A percentile compares a stretch with the other conserved stretches of the same genome.
Conservation (phyloP, 2,888 invertebrate species). For the Macrosiphum euphorbiae region DNA sequence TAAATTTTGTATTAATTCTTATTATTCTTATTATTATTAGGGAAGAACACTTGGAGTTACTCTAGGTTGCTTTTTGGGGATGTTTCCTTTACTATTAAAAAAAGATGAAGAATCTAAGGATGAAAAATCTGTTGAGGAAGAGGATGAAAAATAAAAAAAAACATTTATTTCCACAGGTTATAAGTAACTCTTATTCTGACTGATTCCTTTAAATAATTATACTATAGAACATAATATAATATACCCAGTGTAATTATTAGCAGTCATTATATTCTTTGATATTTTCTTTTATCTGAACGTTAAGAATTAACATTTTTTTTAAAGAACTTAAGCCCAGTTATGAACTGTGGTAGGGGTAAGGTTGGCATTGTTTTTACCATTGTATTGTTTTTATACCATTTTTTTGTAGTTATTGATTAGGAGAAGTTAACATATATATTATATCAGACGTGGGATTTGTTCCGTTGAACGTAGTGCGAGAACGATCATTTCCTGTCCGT, state of each 20-base stretch:
- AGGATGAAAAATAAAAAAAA: conserved; percentile 30
- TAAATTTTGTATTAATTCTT: conserved; percentile 50
- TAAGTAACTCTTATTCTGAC: background rate
- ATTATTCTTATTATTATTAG: conserved; percentile 71
- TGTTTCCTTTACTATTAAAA: conserved; percentile 89
- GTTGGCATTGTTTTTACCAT: too few species aligned
- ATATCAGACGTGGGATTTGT: background rate
- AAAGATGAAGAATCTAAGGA: conserved; percentile 69
- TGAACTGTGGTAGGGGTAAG: too few species aligned
- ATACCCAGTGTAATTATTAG: background rate
- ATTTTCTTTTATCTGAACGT: background rate
- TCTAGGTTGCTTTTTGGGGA: conserved; percentile 93
- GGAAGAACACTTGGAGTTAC: conserved; percentile 94
- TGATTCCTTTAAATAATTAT: background rate
- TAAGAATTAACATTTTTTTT: background rate
- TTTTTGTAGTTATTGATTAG: too few species aligned
- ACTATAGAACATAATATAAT: background rate
- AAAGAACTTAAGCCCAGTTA: too few species aligned
- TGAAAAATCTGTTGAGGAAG: conserved; percentile 30
- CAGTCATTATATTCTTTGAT: background rate
- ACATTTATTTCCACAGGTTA: background rate
- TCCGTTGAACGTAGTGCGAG: background rate
- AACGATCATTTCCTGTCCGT: background rate
- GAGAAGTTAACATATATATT: too few species aligned
- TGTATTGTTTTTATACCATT: too few species aligned